A percentile compares a stretch with the other conserved stretches of the same genome.
Evolutionary conservation across 1,140 invertebrate genomes (phyloP).

Genomic region (Bathynomus jamesi): DNA sequence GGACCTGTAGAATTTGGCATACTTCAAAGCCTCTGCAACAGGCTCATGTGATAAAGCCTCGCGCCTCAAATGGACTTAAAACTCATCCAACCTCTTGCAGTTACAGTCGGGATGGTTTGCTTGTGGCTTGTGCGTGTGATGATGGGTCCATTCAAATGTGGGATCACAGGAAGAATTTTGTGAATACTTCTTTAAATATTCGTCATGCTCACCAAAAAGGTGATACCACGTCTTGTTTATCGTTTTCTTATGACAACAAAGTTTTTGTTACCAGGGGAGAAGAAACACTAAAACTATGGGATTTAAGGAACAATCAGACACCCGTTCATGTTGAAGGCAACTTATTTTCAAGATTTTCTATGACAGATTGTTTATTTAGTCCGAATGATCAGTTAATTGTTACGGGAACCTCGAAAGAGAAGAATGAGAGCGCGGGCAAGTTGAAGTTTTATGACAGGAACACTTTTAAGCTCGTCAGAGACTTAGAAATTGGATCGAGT

Average conservation of each 20-base stretch:
- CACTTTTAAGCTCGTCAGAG: conserved; percentile 64
- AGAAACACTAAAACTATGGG: conserved; percentile 93
- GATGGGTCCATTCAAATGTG: conserved; percentile 98
- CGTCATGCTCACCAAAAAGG: conserved; percentile 73
- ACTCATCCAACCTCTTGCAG: conserved; percentile 75
- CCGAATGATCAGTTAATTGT: conserved; percentile 84
- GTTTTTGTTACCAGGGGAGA: conserved; percentile 76
- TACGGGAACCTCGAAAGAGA: conserved; percentile 75
- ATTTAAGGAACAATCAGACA: conserved; percentile 73
- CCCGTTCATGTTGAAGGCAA: conserved; percentile 59
- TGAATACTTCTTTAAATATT: conserved; percentile 61
- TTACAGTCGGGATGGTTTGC: conserved; percentile 78
- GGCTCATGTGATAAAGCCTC: conserved; percentile 78
- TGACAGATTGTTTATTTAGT: conserved; percentile 86
- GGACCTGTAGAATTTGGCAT: conserved; percentile 83
- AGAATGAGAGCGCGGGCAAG: conserved; percentile 60
- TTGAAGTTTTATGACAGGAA: conserved; percentile 73
- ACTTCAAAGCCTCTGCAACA: conserved; percentile 62
- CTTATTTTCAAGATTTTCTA: conserved; percentile 74
- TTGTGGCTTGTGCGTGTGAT: conserved; percentile 79
- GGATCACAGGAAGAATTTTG: conserved; percentile 71
- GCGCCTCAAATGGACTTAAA: conserved; percentile 78
- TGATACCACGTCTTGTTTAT: conserved; percentile 71
- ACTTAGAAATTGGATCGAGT: conserved; percentile 66
- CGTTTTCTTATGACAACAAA: conserved; percentile 80